Evolutionary conservation across 2,113 vertebrate species (phyloP).

Genomic region (Beaufortia kweichowensis): DNA sequence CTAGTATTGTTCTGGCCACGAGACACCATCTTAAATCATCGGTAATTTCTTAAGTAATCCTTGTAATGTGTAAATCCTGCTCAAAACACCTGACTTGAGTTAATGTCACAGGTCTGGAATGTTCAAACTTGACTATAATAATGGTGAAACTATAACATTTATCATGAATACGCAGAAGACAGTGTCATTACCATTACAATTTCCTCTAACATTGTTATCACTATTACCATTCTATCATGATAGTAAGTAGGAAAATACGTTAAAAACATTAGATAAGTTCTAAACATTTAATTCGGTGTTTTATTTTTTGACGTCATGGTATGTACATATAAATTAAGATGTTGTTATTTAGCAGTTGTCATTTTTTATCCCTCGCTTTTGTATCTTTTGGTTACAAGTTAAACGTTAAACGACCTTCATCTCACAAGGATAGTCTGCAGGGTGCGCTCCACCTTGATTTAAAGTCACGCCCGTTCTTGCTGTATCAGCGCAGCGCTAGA

Average conservation of each 20-base stretch:
- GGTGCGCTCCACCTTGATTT: conserved; percentile 3
- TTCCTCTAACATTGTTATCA: background rate
- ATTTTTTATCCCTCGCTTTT: background rate
- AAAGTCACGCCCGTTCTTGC: conserved; percentile 27
- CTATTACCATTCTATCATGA: background rate
- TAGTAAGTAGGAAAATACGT: background rate
- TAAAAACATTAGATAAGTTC: no score
- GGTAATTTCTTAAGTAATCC: no score
- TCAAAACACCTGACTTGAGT: background rate
- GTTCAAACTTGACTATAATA: background rate
- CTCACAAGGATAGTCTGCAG: conserved; percentile 32
- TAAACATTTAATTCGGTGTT: no score
- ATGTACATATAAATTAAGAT: background rate
- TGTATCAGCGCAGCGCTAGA: conserved; percentile 17
- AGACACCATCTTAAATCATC: background rate
- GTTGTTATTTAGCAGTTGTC: conserved; percentile 9
- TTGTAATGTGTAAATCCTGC: background rate
- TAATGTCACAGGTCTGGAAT: background rate
- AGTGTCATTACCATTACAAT: background rate
- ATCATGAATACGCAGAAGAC: no score
- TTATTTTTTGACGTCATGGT: no score
- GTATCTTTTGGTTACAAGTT: conserved; percentile 2
- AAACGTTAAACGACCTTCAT: conserved; percentile 39
- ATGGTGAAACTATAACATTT: background rate
- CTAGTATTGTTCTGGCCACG: background rate